Evolutionary conservation across 2,113 vertebrate genomes (phyloP).

Genomic region (Menura novaehollandiae): DNA sequence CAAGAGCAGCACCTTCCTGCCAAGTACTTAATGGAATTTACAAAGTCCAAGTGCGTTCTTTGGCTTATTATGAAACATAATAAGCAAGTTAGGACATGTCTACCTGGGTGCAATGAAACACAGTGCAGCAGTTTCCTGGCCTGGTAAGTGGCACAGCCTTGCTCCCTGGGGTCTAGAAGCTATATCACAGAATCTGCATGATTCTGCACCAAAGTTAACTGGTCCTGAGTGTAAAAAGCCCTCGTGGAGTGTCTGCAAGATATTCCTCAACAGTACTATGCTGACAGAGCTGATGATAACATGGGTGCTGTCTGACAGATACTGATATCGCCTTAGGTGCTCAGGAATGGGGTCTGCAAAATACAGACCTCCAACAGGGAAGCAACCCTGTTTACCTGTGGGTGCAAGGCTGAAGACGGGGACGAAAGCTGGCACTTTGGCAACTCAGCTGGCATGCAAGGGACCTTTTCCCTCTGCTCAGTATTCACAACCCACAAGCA

Average conservation of each 20-base stretch:
- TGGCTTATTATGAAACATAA: conserved; percentile 6
- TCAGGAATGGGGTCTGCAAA: neutral
- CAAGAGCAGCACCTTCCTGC: neutral
- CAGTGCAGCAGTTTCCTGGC: neutral
- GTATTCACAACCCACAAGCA: neutral
- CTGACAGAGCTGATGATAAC: neutral
- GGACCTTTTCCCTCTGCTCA: neutral
- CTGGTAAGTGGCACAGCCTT: neutral
- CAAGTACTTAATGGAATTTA: conserved; percentile 3
- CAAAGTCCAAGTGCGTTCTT: neutral
- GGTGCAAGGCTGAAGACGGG: neutral
- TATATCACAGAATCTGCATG: neutral
- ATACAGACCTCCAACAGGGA: neutral
- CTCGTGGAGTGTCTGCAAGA: neutral
- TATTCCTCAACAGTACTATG: neutral
- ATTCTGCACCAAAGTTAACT: neutral
- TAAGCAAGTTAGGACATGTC: conserved; percentile 15
- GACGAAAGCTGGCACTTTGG: neutral
- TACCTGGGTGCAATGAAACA: neutral
- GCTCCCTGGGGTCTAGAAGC: neutral
- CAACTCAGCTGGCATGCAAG: neutral
- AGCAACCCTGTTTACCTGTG: neutral
- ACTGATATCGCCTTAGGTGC: neutral
- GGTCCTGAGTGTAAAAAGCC: accelerated
- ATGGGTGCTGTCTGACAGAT: neutral